These are phyloP conservation scores for Hypomecis punctinalis DNA, from an alignment of 2,888 invertebrate genomes.

Conservation along the genomic window DNA sequence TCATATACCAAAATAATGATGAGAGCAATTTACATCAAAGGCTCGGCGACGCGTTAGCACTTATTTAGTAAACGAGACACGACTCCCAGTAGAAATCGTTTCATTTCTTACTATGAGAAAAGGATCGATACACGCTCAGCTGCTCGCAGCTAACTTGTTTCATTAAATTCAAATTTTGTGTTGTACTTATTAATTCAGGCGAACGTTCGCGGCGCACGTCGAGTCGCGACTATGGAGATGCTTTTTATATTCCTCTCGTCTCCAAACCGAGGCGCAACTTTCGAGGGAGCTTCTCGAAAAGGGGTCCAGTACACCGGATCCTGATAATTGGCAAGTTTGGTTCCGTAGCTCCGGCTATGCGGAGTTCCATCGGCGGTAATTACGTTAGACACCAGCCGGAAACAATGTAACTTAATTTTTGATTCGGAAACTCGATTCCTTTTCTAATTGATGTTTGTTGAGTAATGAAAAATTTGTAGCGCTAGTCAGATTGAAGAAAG, in stretches of 20 bases:
- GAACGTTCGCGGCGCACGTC: slow-evolving; percentile 71
- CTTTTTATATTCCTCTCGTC: slow-evolving; percentile 75
- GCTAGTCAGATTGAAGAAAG: slow-evolving; percentile 59
- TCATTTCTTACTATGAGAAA: slow-evolving; percentile 62
- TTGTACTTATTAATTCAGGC: slow-evolving; percentile 85
- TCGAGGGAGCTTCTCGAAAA: slow-evolving; percentile 46
- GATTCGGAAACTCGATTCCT: slow-evolving; percentile 30
- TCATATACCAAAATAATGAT: slow-evolving; percentile 34
- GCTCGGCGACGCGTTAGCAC: slow-evolving; percentile 38
- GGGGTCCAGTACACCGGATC: slow-evolving; percentile 49
- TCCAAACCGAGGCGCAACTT: slow-evolving; percentile 55
- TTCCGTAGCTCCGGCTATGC: slow-evolving; percentile 45
- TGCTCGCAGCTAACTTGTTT: slow-evolving; percentile 82
- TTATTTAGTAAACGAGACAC: slow-evolving; percentile 40
- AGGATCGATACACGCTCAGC: slow-evolving; percentile 80
- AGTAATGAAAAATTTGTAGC: slow-evolving; percentile 35
- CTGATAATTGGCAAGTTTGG: slow-evolving; percentile 57
- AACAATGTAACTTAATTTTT: slow-evolving; percentile 46
- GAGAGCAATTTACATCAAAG: slow-evolving; percentile 41
- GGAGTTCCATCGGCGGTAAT: slow-evolving; percentile 47
- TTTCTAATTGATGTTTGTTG: slow-evolving; percentile 33
- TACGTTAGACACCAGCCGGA: slow-evolving; percentile 45
- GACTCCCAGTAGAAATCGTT: slow-evolving; percentile 39
- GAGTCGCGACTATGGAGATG: slow-evolving; percentile 57
- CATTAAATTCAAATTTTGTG: slow-evolving; percentile 86